Base-by-base conservation (phyloP, 2,888 invertebrate genomes). In the Lacanobia oleracea region DNA sequence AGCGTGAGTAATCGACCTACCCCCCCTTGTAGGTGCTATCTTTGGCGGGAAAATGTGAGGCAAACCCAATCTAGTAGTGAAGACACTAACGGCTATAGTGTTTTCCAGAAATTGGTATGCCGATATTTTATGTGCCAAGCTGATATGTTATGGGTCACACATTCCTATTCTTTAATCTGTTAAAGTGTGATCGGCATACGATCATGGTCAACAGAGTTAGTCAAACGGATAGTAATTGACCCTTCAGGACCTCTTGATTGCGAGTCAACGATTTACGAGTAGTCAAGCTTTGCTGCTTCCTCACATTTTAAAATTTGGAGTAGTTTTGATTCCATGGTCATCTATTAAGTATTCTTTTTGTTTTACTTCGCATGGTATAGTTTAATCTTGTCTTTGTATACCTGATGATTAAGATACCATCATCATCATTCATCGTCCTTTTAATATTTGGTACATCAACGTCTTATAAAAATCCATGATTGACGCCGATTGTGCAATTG, bases 1-100 rank as follows among this genome's bases (percentile, higher is more conserved):
- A 73, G 77, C 73, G 62, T 73, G 83, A 84, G 82, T 82, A 77
- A 84, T 77, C 79, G 74, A 81, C 63, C 86, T 76, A 79, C 79
- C 79, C 72, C 65, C 67, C 64, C 10, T 54, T 65, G 74, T 72
- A 79, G 82, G 85, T 85, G 60, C 70, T 78, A 85, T 85, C 85
- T 71, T 66, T 61, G 23, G 23, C 61, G 54, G 72, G 70, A 66
- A 83, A 75, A 71, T 67, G 40, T 70, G 40, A 68, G 50, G 65
- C 48, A 18, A 40, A 40, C 40, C n/a, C 7, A 50, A 63, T 37
- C 14, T 8, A 33, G 23, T 14, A 51, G 14, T 21, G 23, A 21
- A 27, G 16, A 48, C 5, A 3, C 3, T 33, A 33, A 5, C 33
- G 2, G 33, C 5, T 33, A 33, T 21, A 6, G 18, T 40, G 16